phyloP scores from a whole-genome alignment of 2,888 invertebrate species.

The Ditula angustiorana region DNA sequence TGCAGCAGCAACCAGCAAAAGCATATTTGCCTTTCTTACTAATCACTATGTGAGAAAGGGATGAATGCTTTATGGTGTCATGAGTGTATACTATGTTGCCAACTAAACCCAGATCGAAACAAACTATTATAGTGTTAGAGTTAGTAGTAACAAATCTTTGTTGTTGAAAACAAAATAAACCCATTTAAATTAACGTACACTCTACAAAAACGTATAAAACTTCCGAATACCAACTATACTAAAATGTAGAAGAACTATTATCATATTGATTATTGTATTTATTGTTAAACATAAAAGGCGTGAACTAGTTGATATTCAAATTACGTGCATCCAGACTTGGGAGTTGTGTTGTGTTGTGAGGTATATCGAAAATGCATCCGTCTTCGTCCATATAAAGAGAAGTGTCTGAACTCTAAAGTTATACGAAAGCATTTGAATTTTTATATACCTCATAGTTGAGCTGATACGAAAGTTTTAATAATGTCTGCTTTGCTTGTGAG shows the following conservation, averaged over 20 bases:
- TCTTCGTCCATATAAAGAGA: slow-evolving; percentile 17
- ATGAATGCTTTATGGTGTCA: no score
- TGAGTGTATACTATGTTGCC: no score
- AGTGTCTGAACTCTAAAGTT: neutral
- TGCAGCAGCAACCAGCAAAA: no score
- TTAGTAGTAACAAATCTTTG: neutral
- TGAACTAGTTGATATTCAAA: slow-evolving; percentile 31
- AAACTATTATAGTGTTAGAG: no score
- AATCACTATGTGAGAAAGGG: no score
- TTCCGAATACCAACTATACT: slow-evolving; percentile 2
- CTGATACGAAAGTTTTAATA: neutral
- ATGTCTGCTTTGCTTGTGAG: neutral
- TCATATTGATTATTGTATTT: slow-evolving; percentile 15
- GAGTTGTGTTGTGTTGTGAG: slow-evolving; percentile 1
- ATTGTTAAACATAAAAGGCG: slow-evolving; percentile 11
- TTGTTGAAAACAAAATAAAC: neutral
- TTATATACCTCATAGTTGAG: neutral
- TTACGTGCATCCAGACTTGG: slow-evolving; percentile 23
- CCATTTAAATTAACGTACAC: neutral
- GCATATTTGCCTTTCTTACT: no score
- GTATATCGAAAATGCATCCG: slow-evolving; percentile 28
- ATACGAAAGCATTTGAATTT: slow-evolving; percentile 1
- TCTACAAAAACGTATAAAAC: slow-evolving; percentile 22
- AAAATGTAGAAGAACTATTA: slow-evolving; percentile 19
- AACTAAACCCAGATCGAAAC: no score